Percentiles rank a stretch among this genome's conserved stretches.
Conservation (phyloP, 2,113 vertebrate genomes). For the Tricholaema leucomelas region DNA sequence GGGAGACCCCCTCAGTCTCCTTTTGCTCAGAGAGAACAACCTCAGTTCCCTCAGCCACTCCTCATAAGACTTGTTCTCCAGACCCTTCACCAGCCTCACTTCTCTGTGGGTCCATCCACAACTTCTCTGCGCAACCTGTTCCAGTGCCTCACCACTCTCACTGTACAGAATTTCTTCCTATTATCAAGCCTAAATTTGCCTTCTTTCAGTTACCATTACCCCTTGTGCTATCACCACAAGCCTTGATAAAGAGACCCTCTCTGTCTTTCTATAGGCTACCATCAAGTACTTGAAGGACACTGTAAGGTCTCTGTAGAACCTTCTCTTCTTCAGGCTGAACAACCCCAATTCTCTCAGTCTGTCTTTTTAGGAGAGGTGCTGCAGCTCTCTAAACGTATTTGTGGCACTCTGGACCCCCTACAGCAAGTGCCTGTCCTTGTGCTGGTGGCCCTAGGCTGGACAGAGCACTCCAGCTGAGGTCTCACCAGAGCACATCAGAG, state of each 20-base stretch:
- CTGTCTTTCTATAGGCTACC: neutral
- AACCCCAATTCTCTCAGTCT: neutral
- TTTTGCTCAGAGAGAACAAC: too few relatives aligned
- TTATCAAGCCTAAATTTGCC: neutral
- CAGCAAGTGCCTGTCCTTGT: neutral
- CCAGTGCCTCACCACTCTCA: neutral
- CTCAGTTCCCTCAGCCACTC: too few relatives aligned
- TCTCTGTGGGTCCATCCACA: neutral
- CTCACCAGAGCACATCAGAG: too few relatives aligned
- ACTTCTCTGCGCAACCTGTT: neutral
- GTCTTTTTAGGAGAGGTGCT: neutral
- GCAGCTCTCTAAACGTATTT: neutral
- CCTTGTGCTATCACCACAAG: neutral
- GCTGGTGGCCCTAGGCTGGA: neutral
- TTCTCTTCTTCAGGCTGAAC: neutral
- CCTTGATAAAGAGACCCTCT: neutral
- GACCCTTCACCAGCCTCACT: too few relatives aligned
- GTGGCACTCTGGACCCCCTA: neutral
- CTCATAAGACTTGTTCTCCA: too few relatives aligned
- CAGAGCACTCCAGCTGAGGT: neutral
- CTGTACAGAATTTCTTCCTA: neutral
- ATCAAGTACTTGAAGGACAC: neutral
- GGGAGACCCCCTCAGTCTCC: too few relatives aligned
- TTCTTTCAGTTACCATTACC: neutral
- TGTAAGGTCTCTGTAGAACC: neutral